Evolutionary conservation across 2,888 invertebrate species (phyloP).

Genomic region (Eilema caniola): DNA sequence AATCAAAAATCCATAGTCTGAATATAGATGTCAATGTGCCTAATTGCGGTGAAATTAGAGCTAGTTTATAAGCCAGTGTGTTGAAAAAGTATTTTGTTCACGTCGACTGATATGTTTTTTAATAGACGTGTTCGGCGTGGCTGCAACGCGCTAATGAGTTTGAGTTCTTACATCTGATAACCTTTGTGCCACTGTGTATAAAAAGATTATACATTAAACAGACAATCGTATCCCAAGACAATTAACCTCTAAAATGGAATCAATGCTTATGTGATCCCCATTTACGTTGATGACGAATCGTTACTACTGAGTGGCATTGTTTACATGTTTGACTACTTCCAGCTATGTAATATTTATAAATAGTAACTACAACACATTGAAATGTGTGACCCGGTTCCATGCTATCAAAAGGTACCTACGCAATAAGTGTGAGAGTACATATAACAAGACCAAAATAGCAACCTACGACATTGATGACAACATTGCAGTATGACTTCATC

Average conservation of each 20-base stretch:
- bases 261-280: constrained; percentile 15
- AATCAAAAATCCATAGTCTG: too few species aligned
- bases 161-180: not conserved
- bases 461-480: constrained; percentile 37
- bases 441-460: constrained; percentile 27
- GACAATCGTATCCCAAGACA: not conserved
- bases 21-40: too few species aligned
- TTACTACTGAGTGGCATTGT: constrained; percentile 23
- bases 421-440: constrained; percentile 13
- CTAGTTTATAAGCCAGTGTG: too few species aligned
- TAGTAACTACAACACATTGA: constrained; percentile 22
- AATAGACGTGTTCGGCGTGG: too few species aligned
- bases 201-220: not conserved
- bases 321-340: constrained; percentile 20
- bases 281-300: constrained; percentile 27
- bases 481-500: constrained; percentile 13
- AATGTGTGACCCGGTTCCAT: constrained; percentile 2
- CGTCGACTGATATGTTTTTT: too few species aligned
- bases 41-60: too few species aligned
- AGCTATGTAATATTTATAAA: constrained; percentile 37
- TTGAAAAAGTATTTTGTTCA: too few species aligned
- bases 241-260: constrained; percentile 17
- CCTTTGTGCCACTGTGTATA: not conserved
- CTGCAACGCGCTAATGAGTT: not conserved
- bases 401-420: constrained; percentile 12